Evolutionary conservation across 1,140 invertebrate genomes (phyloP), one percentile per base, ranked within the genome.

Genomic region (Drosophila ohnishii): DNA sequence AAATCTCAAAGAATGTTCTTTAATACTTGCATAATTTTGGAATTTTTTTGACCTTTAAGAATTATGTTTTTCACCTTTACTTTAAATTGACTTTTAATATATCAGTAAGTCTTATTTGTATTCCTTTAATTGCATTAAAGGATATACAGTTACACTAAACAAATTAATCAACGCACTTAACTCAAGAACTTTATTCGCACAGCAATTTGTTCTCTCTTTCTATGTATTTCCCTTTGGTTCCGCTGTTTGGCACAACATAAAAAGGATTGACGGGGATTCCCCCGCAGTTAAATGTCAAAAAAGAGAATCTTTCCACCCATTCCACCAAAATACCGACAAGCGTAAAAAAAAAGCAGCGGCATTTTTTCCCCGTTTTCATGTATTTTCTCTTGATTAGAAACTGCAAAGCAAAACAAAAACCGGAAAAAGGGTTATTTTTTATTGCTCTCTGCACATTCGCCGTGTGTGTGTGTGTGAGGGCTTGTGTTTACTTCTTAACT

Each of bases 381-480:
- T 82, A 74, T 82, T 82, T 83, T 80, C 82, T 77, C 79, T 88
- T 87, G 83, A 87, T 87, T 87, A 87, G 83, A 87, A 87, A 88
- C 83, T 88, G 83, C 71, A 77, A 87, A 87, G 79, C 83, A 87
- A 87, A 87, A 87, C 83, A 87, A 87, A 86, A 87, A 87, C 83
- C 83, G 84, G 83, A 87, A 87, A 85, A 87, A 87, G 83, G 83
- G 83, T 87, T 87, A 83, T 88, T 87, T 87, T 87, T 88, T 87
- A 87, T 87, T 73, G 80, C 76, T 73, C 59, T 72, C 57, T 50
- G 85, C 80, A 76, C 71, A 75, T 51, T 82, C 64, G 62, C 59
- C 74, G 83, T 35, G 19, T 64, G 25, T 62, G 42, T 76, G 48
- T 73, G 51, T 30, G 9, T 30, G 47, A 56, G 39, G 69, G 73